Percentiles rank a stretch among this genome's conserved stretches.
Conservation (phyloP, 2,113 vertebrate genomes). For the Uria aalge region DNA sequence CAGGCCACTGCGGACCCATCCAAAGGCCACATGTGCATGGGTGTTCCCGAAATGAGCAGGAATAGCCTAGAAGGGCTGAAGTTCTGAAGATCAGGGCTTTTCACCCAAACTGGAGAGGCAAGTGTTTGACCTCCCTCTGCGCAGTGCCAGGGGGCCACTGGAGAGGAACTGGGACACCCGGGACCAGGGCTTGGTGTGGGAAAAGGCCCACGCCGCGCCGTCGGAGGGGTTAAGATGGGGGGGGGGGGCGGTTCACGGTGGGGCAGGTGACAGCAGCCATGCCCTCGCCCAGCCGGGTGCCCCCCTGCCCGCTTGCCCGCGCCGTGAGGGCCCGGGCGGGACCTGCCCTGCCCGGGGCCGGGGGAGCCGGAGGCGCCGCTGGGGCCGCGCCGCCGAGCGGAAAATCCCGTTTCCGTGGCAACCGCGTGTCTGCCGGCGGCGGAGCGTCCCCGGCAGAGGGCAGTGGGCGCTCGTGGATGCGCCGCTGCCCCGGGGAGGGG, state of each 20-base stretch:
- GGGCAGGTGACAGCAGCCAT: not conserved
- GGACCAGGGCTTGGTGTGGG: not conserved
- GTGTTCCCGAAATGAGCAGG: not conserved
- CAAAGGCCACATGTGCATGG: rapidly evolving
- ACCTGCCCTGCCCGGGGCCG: not conserved
- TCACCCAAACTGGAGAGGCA: not conserved
- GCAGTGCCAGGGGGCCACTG: rapidly evolving
- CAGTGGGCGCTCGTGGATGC: not conserved
- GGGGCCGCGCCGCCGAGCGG: not conserved
- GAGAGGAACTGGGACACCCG: not conserved
- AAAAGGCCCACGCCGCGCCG: not conserved
- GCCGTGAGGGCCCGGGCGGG: not conserved
- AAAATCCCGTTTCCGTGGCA: slow-evolving; percentile 49
- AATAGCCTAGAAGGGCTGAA: not conserved
- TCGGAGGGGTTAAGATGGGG: rapidly evolving
- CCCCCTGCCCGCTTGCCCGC: not conserved
- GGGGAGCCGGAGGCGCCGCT: not conserved
- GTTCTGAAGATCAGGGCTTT: not conserved
- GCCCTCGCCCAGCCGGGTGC: rapidly evolving
- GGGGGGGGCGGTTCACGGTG: rapidly evolving
- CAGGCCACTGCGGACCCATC: not conserved
- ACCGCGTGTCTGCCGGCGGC: not conserved
- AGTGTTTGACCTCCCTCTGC: not conserved
- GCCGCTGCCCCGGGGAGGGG: not conserved
- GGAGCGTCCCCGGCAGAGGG: slow-evolving; percentile 32